A percentile compares a stretch with the other conserved stretches of the same genome.
Conservation (phyloP, 2,888 invertebrate genomes). For the Sussaba pulchella region DNA sequence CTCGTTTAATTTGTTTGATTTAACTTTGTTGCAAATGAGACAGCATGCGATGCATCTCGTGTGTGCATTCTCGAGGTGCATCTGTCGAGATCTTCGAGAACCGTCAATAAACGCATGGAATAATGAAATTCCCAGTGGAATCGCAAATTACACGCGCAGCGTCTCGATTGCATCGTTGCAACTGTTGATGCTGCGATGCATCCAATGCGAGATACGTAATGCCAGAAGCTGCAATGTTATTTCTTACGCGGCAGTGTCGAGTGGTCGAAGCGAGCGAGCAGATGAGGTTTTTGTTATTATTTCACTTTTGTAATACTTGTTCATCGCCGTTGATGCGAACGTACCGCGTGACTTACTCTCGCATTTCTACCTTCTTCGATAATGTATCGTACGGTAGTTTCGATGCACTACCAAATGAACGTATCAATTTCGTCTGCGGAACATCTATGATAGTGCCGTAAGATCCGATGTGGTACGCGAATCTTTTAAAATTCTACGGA, state of each 20-base stretch:
- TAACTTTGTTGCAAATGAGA: too few relatives aligned
- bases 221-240: slow-evolving; percentile 36
- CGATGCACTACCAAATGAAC: slow-evolving; percentile 8
- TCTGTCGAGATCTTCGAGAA: slow-evolving; percentile 25
- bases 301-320: slow-evolving; percentile 5
- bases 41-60: slow-evolving; percentile 15
- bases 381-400: background rate
- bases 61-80: slow-evolving; percentile 8
- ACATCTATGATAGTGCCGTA: slow-evolving; percentile 39
- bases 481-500: slow-evolving; percentile 5
- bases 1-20: too few relatives aligned
- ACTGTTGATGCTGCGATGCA: slow-evolving; percentile 12
- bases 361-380: slow-evolving; percentile 12
- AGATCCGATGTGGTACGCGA: slow-evolving; percentile 26
- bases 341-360: slow-evolving; percentile 51
- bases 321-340: slow-evolving; percentile 13
- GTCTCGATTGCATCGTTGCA: background rate
- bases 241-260: background rate
- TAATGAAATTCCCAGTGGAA: slow-evolving; percentile 30
- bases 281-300: too few relatives aligned
- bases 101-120: slow-evolving; percentile 35
- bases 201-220: slow-evolving; percentile 29
- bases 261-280: slow-evolving; percentile 27
- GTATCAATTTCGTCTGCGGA: slow-evolving; percentile 53
- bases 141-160: slow-evolving; percentile 1